phyloP scores from a whole-genome alignment of 2,888 invertebrate genomes.

The Invenusta paracnida region DNA sequence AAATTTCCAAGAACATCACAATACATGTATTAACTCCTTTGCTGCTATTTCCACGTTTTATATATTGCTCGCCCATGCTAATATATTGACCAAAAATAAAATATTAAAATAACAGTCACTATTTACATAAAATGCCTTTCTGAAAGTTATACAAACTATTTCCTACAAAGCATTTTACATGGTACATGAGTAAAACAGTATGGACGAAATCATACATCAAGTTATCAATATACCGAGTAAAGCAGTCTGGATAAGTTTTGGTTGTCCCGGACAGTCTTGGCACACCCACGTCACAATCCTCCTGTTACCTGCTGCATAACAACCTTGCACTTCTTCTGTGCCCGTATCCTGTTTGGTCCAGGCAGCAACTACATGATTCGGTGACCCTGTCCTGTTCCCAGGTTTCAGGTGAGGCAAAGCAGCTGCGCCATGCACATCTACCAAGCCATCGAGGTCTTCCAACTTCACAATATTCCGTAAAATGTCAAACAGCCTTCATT shows the following conservation, averaged over 20 bases:
- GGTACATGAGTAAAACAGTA: too few species aligned
- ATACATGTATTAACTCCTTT: not conserved
- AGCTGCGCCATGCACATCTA: too few species aligned
- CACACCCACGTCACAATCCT: not conserved
- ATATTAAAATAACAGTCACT: not conserved
- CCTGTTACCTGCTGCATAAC: not conserved
- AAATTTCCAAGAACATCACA: too few species aligned
- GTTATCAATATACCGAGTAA: not conserved
- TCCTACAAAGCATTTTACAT: not conserved
- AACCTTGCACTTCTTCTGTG: too few species aligned
- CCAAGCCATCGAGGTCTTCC: too few species aligned
- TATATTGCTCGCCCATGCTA: not conserved
- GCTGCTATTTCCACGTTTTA: not conserved
- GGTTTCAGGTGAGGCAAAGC: too few species aligned
- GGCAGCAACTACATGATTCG: too few species aligned
- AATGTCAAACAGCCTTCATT: too few species aligned
- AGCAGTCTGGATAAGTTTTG: not conserved
- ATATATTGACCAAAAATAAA: not conserved
- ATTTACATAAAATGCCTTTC: not conserved
- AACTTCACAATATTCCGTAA: too few species aligned
- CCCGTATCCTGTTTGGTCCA: too few species aligned
- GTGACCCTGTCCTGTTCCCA: too few species aligned
- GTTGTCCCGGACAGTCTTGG: not conserved
- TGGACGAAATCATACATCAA: too few species aligned
- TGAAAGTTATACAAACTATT: not conserved